Evolutionary conservation across 1,140 invertebrate species (phyloP), one percentile per base, ranked within the genome.

Genomic region (Neoseiulus cucumeris): DNA sequence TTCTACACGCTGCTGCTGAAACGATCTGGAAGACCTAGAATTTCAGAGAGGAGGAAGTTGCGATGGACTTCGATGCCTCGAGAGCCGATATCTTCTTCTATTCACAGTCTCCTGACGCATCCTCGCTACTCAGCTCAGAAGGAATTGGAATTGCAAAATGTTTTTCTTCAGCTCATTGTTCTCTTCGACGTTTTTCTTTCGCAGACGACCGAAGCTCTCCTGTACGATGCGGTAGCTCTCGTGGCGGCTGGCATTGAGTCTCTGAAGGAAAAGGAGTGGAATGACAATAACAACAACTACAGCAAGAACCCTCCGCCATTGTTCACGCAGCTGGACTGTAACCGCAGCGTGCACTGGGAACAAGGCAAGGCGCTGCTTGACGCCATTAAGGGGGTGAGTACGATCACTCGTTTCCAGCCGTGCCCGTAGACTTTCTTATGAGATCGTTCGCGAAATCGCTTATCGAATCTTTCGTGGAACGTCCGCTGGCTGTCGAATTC

Each of bases 341-440:
- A 91, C 69, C 84, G 85, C 1, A 83, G 85, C 51, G 85, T 91
- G 72, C 89, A 88, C 0, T 95, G 90, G 90, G 85, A 85, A 12
- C 87, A 93, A 73, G 91, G 91, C 59, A 89, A 90, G 75, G 91
- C 87, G 69, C 80, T 96, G 28, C 87, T 93, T 66, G 94, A 96
- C 79, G 95, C 93, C 73, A 94, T 96, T 88, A 93, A 91, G 81
- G 86, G 91, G 70, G 91, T 91, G 77, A 83, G 83, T 82, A 72
- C 25, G 66, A 71, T 67, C 29, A 51, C 51, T 65, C 47, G 25
- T 9, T 12, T 39, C 9, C 4, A 39, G 33, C 33, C 9, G 33
- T 9, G 33, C 4, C 64, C 33, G 9, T 39, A 39, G 33, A 39
- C 33, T 9, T 39, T 39, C 33, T n/a, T n/a, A n/a, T n/a, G 33